Percentiles rank a stretch among this genome's conserved stretches.
Evolutionary conservation across 2,797 vertebrate species (phyloP).

Genomic region (Pipistrellus nathusii): DNA sequence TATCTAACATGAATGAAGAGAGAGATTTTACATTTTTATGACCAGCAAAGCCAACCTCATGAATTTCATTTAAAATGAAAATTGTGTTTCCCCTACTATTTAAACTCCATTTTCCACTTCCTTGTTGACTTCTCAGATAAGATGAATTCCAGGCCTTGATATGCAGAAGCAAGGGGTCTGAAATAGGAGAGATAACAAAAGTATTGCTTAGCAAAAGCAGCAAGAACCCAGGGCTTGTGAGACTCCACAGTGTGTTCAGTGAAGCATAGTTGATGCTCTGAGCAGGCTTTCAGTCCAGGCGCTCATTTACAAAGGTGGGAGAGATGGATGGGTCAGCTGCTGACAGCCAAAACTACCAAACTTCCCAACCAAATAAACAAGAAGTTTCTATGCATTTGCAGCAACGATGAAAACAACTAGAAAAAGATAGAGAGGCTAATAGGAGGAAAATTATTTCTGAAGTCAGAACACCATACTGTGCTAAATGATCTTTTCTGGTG

Average conservation of each 20-base stretch:
- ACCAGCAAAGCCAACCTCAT: background rate
- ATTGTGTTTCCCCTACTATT: background rate
- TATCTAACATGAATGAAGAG: background rate
- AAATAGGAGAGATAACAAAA: slow-evolving; percentile 12
- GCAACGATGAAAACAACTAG: background rate
- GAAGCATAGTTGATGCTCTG: background rate
- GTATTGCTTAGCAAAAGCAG: background rate
- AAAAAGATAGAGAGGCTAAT: slow-evolving; percentile 40
- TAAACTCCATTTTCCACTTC: background rate
- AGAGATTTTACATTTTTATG: background rate
- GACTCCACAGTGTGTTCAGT: background rate
- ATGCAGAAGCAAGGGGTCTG: background rate
- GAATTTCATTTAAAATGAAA: slow-evolving; percentile 46
- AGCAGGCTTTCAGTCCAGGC: background rate
- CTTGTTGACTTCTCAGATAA: background rate
- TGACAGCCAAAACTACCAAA: slow-evolving; percentile 31
- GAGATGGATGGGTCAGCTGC: background rate
- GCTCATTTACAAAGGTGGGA: background rate
- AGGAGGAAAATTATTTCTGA: slow-evolving; percentile 74
- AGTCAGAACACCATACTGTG: slow-evolving; percentile 67
- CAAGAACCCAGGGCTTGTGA: background rate
- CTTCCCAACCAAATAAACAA: background rate
- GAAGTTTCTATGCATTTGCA: slow-evolving; percentile 3
- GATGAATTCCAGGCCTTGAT: background rate
- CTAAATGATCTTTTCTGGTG: slow-evolving; percentile 76